Evolutionary conservation across 2,113 vertebrate genomes (phyloP).

Genomic region (Cyphomyrus plagiostoma): DNA sequence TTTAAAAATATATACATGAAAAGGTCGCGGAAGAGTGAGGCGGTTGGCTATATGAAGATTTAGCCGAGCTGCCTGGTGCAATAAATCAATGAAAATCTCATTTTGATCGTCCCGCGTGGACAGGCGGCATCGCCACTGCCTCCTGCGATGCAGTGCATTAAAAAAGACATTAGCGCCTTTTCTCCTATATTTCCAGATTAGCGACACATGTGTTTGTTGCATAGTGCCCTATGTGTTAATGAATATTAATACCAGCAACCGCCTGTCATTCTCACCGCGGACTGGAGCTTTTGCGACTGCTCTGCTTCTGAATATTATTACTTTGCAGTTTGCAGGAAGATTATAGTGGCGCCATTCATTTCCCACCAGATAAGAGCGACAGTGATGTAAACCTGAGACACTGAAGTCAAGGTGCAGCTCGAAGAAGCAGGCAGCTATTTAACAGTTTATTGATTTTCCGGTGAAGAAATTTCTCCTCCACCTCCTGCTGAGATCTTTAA

Average conservation of each 20-base stretch:
- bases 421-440: neutral
- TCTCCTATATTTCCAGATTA: conserved; percentile 5
- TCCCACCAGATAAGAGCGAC: neutral
- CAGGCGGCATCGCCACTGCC: neutral
- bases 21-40: neutral
- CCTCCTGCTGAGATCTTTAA: neutral
- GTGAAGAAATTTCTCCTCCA: neutral
- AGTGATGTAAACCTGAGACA: neutral
- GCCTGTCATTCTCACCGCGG: neutral
- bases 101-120: neutral
- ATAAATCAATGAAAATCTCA: conserved; percentile 5
- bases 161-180: neutral
- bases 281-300: neutral
- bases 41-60: neutral
- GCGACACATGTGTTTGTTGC: neutral
- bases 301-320: neutral
- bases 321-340: neutral
- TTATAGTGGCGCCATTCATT: neutral
- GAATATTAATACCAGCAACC: neutral
- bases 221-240: neutral
- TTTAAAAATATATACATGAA: neutral
- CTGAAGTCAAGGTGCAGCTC: neutral
- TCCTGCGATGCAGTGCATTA: neutral
- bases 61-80: neutral
- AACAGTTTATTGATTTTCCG: conserved; percentile 8